Evolutionary conservation across 1,140 invertebrate species (phyloP), one percentile per base, ranked within the genome.

Genomic region (Zelostemma sp.): DNA sequence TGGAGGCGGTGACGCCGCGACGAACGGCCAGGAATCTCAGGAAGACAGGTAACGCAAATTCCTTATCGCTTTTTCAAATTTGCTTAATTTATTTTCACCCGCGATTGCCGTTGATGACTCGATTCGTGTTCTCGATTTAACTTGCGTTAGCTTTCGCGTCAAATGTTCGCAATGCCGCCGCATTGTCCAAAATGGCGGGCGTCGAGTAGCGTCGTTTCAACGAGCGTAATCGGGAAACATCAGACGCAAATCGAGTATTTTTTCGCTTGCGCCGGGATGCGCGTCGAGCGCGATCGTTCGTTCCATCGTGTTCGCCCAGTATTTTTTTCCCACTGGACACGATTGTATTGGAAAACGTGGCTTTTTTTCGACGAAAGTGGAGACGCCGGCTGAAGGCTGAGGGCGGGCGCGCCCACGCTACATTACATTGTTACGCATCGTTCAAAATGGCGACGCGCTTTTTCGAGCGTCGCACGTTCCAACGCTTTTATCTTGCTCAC

Each of bases 11-110:
- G 83, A 83, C 71, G 77, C 80, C 60, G 72, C 76, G 17, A 80
- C 84, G 43, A 85, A 85, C 54, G 80, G 80, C 56, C 81, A 82
- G 66, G 84, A 86, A 35, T 80, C 79, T 4, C 80, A 85, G 40
- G 84, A 86, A 46, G 84, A 86, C 74, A 85, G 83, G 84, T 86
- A 85, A 83, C 46, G 56, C 61, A 16, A 43, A 41, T 58, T 69
- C 57, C 38, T 11, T 60, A 33, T 43, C 46, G 17, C 11, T 35
- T n/a, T 35, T 21, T 16, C 41, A 12, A 6, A 19, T 14, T 28
- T 1, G 0, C 12, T 41, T 17, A 17, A 38, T 50, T 33, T 19
- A 8, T 8, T 25, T 33, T 47, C n/a, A 15, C 15, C 15, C 25
- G 40, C 25, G 40, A 54, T 64, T 38, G 0, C 9, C 25, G 12